phyloP scores from a whole-genome alignment of 2,797 vertebrate genomes.

The Pseudomugil gertrudae region DNA sequence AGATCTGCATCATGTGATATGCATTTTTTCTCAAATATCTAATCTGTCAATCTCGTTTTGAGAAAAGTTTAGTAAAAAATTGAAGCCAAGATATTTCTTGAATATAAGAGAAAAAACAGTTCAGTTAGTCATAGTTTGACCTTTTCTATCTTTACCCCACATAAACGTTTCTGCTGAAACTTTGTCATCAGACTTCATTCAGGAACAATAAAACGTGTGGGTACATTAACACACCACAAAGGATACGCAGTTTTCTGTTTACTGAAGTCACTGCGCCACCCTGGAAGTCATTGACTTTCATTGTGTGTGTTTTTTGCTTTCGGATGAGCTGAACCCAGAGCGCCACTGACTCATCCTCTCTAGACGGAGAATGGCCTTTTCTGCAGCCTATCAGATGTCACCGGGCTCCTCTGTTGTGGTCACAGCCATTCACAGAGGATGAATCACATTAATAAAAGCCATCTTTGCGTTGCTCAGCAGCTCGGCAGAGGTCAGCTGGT shows the following conservation, averaged over 20 bases:
- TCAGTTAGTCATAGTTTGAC: neutral
- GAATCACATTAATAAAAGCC: slow-evolving; percentile 79
- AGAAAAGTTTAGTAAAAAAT: neutral
- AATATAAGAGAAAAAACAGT: neutral
- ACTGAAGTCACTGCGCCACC: slow-evolving; percentile 44
- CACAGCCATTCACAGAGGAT: slow-evolving; percentile 68
- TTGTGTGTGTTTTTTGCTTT: slow-evolving; percentile 51
- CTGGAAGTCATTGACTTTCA: slow-evolving; percentile 61
- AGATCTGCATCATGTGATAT: neutral
- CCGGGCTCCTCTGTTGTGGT: slow-evolving; percentile 75
- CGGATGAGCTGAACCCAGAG: slow-evolving; percentile 61
- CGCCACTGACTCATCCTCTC: slow-evolving; percentile 70
- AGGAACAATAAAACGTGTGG: slow-evolving; percentile 39
- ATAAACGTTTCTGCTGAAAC: slow-evolving; percentile 29
- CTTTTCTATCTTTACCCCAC: neutral
- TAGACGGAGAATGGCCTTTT: slow-evolving; percentile 67
- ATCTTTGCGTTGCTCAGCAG: slow-evolving; percentile 61
- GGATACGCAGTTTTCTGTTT: slow-evolving; percentile 55
- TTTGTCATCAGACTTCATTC: slow-evolving; percentile 27
- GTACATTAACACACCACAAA: slow-evolving; percentile 36
- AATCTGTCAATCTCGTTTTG: neutral
- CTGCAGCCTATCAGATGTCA: slow-evolving; percentile 76
- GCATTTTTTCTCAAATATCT: neutral
- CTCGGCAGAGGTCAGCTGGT: slow-evolving; percentile 60
- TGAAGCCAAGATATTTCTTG: no score